Percentiles rank a stretch among this genome's conserved stretches.
Evolutionary conservation across 2,797 vertebrate species (phyloP).

Genomic region (Gallirallus australis): DNA sequence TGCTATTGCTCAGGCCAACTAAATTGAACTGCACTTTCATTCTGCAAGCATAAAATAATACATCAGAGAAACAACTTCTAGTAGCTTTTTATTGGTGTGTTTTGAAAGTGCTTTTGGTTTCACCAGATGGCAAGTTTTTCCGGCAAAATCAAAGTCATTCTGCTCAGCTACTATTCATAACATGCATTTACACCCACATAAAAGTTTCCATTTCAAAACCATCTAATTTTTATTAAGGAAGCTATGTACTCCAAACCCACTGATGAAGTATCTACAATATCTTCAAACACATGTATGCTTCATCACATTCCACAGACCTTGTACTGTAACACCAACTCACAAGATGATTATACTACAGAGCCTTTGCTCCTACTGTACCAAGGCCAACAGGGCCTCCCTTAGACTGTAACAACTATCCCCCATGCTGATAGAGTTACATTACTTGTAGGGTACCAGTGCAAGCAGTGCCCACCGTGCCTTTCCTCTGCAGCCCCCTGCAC

Average conservation of each 20-base stretch:
- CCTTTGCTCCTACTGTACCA: not conserved
- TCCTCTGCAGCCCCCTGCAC: not conserved
- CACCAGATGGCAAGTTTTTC: not conserved
- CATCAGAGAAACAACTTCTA: not conserved
- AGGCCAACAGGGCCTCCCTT: not conserved
- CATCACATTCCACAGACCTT: not conserved
- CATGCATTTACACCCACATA: not conserved
- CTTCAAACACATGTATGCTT: not conserved
- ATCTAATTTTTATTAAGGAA: not conserved
- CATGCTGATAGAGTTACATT: fast-evolving
- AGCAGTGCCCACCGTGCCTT: fast-evolving
- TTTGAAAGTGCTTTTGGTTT: not conserved
- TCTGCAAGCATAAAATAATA: not conserved
- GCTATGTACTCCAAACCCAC: not conserved
- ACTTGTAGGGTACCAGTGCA: not conserved
- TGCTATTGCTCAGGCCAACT: not conserved
- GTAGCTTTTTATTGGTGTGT: not conserved
- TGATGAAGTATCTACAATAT: not conserved
- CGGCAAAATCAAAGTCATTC: not conserved
- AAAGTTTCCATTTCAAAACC: not conserved
- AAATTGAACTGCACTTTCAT: not conserved
- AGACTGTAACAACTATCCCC: not conserved
- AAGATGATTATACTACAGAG: not conserved
- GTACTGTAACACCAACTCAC: not conserved
- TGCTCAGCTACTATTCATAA: not conserved